Evolutionary conservation across 2,888 invertebrate genomes (phyloP), one percentile per base, ranked within the genome.

Genomic region (Volucella inanis): DNA sequence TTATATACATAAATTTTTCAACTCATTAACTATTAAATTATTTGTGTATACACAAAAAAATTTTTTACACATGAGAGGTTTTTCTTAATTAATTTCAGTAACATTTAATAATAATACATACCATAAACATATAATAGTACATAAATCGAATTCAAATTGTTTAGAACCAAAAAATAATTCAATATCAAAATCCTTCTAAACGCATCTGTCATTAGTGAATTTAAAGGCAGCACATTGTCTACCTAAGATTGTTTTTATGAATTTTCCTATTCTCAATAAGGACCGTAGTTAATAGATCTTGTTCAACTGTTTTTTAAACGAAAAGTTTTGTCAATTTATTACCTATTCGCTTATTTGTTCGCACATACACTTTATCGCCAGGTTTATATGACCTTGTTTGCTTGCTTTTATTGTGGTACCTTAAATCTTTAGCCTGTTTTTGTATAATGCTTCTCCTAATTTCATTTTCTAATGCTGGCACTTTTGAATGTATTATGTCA

Each of bases 241-340:
- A 64, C 38, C 59, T 45, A 12, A 68, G 59, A 22, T 76, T 76
- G 10, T 41, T 38, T 45, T 76, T 76, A 52, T 61, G 67, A 8
- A 76, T 52, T 10, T 41, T 14, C 41, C 47, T 67, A 14, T 61
- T 50, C 9, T 76, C 61, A 39, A 76, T 76, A n/a, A 75, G 11
- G 11, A 75, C 50, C 15, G 55, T 67, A 45, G 76, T 59, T 61
- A 54, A 54, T 18, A 11, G 39, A 76, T 76, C 76, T 54, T 59
- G 15, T 54, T 76, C 61, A 22, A 68, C 22, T 22, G 4, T 54
- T 61, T 67, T 54, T 18, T 70, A 68, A 14, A 64, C 43, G 39
- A 70, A 75, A 14, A 81, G 62, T 41, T 70, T 75, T 45, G 49
- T 70, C 9, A 75, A 64, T 41, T 76, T 75, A 18, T 81, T 81